These are phyloP conservation scores for Alethe diademata DNA, from an alignment of 2,113 vertebrate species.

Conservation along the genomic window DNA sequence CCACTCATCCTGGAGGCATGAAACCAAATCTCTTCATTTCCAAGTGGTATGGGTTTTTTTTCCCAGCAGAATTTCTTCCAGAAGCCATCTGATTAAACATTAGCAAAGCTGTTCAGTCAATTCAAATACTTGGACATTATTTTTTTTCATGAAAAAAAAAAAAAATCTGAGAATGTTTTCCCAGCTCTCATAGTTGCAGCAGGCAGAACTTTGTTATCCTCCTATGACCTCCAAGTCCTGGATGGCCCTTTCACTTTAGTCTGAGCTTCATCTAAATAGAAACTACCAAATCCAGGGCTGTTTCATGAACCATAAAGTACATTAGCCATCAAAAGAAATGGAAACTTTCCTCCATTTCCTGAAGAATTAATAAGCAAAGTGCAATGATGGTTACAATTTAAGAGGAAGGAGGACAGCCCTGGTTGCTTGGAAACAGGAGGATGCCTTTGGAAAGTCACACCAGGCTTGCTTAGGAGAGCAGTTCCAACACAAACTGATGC, in stretches of 20 bases:
- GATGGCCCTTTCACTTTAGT: background rate
- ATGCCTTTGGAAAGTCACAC: background rate
- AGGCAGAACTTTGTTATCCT: background rate
- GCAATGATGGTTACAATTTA: background rate
- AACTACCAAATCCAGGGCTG: background rate
- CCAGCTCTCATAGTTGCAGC: background rate
- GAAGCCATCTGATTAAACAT: background rate
- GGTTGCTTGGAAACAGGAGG: slow-evolving; percentile 33
- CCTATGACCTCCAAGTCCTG: background rate
- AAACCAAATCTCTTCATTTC: background rate
- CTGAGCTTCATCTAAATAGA: background rate
- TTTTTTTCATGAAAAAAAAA: background rate
- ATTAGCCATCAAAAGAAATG: slow-evolving; percentile 17
- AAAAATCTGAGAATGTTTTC: background rate
- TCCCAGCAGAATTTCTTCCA: background rate
- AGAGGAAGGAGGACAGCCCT: background rate
- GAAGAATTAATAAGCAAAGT: slow-evolving; percentile 52
- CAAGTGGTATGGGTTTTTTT: background rate
- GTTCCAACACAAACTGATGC: background rate
- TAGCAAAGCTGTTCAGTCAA: background rate
- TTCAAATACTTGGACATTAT: background rate
- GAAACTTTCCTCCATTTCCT: slow-evolving; percentile 34
- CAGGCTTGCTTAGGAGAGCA: background rate
- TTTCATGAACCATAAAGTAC: slow-evolving; percentile 46
- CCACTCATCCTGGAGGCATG: background rate